Percentiles rank a stretch among this genome's conserved stretches.
Conservation (phyloP, 2,113 vertebrate species). For the Entomyzon cyanotis region DNA sequence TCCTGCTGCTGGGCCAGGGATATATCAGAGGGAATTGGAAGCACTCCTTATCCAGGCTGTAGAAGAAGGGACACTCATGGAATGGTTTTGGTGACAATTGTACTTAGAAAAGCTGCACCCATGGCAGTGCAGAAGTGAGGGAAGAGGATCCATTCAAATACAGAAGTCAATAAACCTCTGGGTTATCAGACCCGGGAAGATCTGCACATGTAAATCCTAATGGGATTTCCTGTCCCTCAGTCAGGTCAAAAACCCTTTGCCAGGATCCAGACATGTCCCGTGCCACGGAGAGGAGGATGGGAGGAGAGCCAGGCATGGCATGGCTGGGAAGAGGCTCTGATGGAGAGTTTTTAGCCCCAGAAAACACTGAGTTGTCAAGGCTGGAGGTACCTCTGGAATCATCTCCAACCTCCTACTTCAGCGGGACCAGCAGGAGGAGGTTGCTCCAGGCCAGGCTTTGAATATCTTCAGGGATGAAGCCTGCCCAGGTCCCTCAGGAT, state of each 20-base stretch:
- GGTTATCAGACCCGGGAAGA: neutral
- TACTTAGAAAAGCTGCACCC: too few relatives aligned
- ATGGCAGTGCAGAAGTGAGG: neutral
- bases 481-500: neutral
- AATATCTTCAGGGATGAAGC: neutral
- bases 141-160: neutral
- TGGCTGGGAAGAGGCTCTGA: neutral
- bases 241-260: neutral
- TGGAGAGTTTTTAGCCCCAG: accelerated
- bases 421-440: neutral
- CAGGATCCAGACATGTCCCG: neutral
- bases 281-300: accelerated
- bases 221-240: neutral
- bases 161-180: neutral
- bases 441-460: neutral
- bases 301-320: neutral
- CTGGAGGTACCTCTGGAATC: neutral
- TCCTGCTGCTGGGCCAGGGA: neutral
- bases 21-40: neutral
- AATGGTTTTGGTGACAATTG: neutral
- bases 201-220: neutral
- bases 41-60: neutral
- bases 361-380: neutral
- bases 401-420: neutral
- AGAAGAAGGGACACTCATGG: neutral